Evolutionary conservation across 2,888 invertebrate genomes (phyloP).

Genomic region (Melikaiella ostensackeni): DNA sequence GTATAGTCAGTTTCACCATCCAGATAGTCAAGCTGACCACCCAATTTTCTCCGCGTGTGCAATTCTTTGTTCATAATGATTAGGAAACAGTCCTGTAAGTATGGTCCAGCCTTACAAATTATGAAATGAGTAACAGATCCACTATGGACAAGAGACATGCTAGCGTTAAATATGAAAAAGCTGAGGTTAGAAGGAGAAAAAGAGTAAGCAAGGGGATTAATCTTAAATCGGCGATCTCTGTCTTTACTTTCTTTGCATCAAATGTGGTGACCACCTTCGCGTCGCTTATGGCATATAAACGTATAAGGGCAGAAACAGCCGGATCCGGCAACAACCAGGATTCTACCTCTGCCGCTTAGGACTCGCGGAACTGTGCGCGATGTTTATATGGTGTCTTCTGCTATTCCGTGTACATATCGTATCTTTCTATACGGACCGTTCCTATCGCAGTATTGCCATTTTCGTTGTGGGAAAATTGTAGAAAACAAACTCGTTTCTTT

Average conservation of each 20-base stretch:
- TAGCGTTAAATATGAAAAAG: no score
- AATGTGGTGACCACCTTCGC: slow-evolving; percentile 65
- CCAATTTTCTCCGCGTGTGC: no score
- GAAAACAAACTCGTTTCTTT: slow-evolving; percentile 74
- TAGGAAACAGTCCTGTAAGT: no score
- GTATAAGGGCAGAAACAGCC: slow-evolving; percentile 73
- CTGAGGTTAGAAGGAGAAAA: background rate
- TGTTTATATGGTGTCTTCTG: slow-evolving; percentile 75
- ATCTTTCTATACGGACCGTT: slow-evolving; percentile 67
- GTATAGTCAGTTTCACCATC: no score
- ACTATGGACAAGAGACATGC: no score
- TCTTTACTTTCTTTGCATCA: slow-evolving; percentile 74
- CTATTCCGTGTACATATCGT: slow-evolving; percentile 65
- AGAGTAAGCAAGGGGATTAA: background rate
- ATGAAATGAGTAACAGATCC: no score
- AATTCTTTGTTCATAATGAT: no score
- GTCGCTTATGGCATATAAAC: slow-evolving; percentile 59
- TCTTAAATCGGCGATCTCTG: slow-evolving; percentile 39
- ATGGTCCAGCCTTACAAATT: no score
- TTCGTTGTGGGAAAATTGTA: slow-evolving; percentile 74
- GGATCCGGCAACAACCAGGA: slow-evolving; percentile 71
- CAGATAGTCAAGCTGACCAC: no score
- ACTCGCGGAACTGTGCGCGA: slow-evolving; percentile 70
- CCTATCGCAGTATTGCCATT: slow-evolving; percentile 69
- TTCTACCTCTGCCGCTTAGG: slow-evolving; percentile 67